These are phyloP conservation scores for Erpetoichthys calabaricus DNA, from an alignment of 2,797 vertebrate genomes.

Conservation along the genomic window DNA sequence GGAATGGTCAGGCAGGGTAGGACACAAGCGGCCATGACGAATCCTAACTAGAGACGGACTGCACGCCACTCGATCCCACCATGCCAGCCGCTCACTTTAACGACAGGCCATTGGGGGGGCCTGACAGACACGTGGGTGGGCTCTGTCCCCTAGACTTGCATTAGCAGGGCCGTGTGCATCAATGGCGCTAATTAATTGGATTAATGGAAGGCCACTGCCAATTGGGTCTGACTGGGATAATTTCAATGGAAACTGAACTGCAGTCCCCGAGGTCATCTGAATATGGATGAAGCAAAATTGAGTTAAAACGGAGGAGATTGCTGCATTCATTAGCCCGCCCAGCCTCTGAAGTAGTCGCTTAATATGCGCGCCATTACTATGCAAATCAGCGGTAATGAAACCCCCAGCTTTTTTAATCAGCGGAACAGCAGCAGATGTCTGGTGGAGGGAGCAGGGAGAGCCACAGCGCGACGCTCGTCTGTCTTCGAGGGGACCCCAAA, in stretches of 20 bases:
- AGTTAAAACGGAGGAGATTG: constrained; percentile 91
- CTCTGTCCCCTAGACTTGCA: constrained; percentile 42
- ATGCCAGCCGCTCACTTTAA: no score
- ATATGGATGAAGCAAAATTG: constrained; percentile 95
- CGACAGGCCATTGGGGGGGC: no score
- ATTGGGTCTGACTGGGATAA: constrained; percentile 72
- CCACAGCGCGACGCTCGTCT: constrained; percentile 22
- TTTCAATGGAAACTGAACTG: constrained; percentile 77
- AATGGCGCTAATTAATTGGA: constrained; percentile 94
- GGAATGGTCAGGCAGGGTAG: no score
- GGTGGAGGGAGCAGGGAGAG: constrained; percentile 30
- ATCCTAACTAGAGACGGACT: no score
- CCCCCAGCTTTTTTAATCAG: constrained; percentile 61
- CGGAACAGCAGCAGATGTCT: constrained; percentile 65
- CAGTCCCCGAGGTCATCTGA: constrained; percentile 74
- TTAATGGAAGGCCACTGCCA: constrained; percentile 86
- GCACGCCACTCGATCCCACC: no score
- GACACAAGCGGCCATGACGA: no score
- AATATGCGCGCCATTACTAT: constrained; percentile 98
- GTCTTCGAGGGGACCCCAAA: no score
- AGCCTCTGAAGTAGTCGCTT: constrained; percentile 90
- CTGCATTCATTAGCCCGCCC: constrained; percentile 91
- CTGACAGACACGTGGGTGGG: background rate
- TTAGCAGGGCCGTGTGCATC: constrained; percentile 70
- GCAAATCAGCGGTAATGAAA: constrained; percentile 82